These are phyloP conservation scores for Tethea ocularis DNA, from an alignment of 2,888 invertebrate species.

Conservation along the genomic window DNA sequence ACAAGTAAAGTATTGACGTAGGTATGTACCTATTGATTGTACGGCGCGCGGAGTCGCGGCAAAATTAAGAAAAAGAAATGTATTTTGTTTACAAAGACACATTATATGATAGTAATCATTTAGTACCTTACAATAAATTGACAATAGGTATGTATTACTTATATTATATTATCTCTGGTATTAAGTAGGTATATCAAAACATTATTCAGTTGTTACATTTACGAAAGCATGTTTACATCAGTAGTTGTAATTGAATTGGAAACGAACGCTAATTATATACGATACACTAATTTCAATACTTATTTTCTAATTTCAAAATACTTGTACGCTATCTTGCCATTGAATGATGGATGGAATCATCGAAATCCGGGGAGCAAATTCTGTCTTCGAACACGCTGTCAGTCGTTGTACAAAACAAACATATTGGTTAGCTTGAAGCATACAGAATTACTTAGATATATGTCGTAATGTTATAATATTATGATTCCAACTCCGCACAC, in stretches of 20 bases:
- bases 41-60: too few relatives aligned
- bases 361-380: neutral
- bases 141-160: neutral
- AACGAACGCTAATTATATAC: neutral
- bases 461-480: too few relatives aligned
- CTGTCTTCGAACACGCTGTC: neutral
- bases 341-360: neutral
- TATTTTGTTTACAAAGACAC: neutral
- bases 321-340: neutral
- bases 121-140: constrained; percentile 4
- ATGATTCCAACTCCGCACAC: too few relatives aligned
- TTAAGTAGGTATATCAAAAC: neutral
- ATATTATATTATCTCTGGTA: neutral
- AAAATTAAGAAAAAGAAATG: too few relatives aligned
- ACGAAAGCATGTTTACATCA: neutral
- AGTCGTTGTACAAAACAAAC: neutral
- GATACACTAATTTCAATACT: neutral
- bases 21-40: too few relatives aligned
- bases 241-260: neutral
- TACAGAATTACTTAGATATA: too few relatives aligned
- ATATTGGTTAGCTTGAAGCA: neutral
- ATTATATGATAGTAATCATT: neutral
- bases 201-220: neutral
- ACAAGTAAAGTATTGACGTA: neutral
- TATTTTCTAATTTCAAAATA: neutral